Base-by-base conservation (phyloP, 2,797 vertebrate genomes). In the Graptemys geographica region DNA sequence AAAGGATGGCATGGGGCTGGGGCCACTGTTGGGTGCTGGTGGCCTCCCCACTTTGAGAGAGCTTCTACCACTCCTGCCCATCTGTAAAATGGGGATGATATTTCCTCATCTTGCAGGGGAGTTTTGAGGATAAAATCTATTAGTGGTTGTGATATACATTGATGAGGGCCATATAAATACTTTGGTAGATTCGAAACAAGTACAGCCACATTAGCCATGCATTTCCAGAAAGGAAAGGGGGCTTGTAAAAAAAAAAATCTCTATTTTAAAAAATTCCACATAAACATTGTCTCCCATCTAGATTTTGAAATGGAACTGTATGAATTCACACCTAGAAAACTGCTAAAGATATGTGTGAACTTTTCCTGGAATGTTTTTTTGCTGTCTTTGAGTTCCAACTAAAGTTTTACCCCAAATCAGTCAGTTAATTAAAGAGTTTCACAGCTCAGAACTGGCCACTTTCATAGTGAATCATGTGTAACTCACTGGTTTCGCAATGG, bases 401-500 rank as follows among this genome's bases (percentile, higher is more conserved):
- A 25, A 85, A 83, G 89, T 96, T 96, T 96, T 94, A 96, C 94
- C 92, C 1, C 6, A 95, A 97, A 72, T 41, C 69, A 72, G 89
- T 94, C 95, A 95, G 93, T 95, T 95, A 91, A 85, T 47, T 78
- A 49, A 78, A 78, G 27, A 91, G 6, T 92, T 87, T 91, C 53
- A 57, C 47, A 47, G 27, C 44, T 90, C 84, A 93, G 76, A 96
- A 96, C 69, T 80, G 85, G 57, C 80, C 65, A 79, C 92, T 96
- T 81, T 94, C 90, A 59, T 33, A 28, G 79, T 96, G 96, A 97
- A 92, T 97, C 44, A 95, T 94, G 89, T 93, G 51, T 82, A 82
- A 96, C 92, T 94, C 89, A 93, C 85, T 78, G 87, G 91, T 44
- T 96, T 96, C 96, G 89, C n/a, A 72, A 88, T 59, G 62, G 78